phyloP scores from a whole-genome alignment of 2,797 vertebrate species.

The Lerista edwardsae region DNA sequence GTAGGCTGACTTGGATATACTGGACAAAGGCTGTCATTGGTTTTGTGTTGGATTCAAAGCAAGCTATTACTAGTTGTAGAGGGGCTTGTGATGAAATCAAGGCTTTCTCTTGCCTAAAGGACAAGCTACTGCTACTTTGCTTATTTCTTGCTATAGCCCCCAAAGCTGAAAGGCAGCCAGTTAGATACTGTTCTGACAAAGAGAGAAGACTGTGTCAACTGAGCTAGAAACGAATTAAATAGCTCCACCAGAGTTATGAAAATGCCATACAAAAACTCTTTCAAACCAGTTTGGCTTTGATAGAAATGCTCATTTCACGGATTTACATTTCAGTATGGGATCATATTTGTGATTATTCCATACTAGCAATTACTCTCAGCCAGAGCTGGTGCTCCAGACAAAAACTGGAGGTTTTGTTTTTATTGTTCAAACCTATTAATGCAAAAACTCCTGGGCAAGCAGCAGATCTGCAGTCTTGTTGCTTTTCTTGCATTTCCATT shows the following conservation, averaged over 20 bases:
- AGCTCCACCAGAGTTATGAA: background rate
- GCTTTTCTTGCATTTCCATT: background rate
- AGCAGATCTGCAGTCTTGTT: background rate
- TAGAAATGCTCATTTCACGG: background rate
- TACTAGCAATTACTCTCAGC: background rate
- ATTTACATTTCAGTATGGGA: background rate
- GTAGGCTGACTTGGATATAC: background rate
- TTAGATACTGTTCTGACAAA: background rate
- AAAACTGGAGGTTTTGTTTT: background rate
- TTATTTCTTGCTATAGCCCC: background rate
- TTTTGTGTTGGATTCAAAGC: background rate
- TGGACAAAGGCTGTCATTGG: background rate
- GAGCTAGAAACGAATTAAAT: background rate
- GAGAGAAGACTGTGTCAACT: background rate
- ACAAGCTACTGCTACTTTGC: background rate
- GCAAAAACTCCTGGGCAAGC: background rate
- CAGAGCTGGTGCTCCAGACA: background rate
- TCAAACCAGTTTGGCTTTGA: background rate
- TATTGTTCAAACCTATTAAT: background rate
- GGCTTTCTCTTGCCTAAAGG: constrained; percentile 20
- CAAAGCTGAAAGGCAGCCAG: background rate
- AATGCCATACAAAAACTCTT: background rate
- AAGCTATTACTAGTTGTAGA: constrained; percentile 11
- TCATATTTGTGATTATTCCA: background rate
- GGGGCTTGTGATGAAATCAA: background rate